A percentile compares a stretch with the other conserved stretches of the same genome.
Conservation (phyloP, 2,113 vertebrate genomes). For the Hippopotamus amphibius region DNA sequence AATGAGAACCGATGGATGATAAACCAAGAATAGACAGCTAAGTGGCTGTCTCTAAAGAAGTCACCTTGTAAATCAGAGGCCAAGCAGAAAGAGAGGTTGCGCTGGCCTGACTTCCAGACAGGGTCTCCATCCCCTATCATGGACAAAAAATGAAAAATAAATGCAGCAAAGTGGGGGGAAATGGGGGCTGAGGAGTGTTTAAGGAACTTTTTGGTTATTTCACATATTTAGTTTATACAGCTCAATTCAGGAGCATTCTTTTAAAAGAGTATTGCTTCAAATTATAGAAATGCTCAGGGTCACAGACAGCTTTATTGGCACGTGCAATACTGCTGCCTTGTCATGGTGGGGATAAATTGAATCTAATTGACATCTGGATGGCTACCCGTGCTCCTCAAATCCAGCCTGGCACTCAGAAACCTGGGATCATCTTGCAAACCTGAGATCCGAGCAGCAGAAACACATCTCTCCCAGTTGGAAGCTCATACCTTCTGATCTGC, state of each 20-base stretch:
- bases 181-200: accelerated
- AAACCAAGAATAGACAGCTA: constrained; percentile 17
- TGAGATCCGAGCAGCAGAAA: neutral
- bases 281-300: neutral
- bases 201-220: neutral
- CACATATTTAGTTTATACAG: neutral
- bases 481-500: neutral
- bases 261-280: neutral
- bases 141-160: neutral
- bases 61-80: constrained; percentile 48
- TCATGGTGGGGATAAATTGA: neutral
- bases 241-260: neutral
- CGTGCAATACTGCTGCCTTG: neutral
- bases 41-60: neutral
- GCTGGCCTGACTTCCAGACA: neutral
- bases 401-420: neutral
- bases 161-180: neutral
- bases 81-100: neutral
- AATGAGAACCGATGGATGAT: constrained; percentile 13
- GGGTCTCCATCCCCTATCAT: neutral
- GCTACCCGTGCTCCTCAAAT: neutral
- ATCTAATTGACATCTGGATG: neutral
- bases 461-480: neutral
- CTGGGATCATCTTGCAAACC: neutral
- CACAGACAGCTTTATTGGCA: neutral